Base-by-base conservation (phyloP, 2,888 invertebrate species). In the Fissipunctia ypsillon region DNA sequence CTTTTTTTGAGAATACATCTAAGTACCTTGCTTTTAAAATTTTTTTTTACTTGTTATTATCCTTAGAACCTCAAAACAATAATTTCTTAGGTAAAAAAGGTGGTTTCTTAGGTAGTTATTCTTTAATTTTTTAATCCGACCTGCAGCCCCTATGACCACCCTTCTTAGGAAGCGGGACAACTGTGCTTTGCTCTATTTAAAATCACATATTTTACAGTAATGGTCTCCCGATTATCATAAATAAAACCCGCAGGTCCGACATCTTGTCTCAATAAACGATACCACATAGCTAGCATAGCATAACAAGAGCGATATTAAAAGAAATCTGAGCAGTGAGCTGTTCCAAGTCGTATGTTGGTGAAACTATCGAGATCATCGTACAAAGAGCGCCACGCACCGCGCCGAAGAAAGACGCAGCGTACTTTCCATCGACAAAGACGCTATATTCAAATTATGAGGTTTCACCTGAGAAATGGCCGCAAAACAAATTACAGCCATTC, bases 331-430 rank as follows among this genome's bases (percentile, higher is more conserved):
- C 80, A 84, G 87, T 72, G 87, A 88, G 85, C 80, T 84, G 87
- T 87, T 86, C 78, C 85, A 88, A 91, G 89, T 83, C 84, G 87
- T 88, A 87, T 87, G 89, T 84, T 89, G 89, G 92, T 92, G 93
- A 93, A 94, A 94, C 92, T 92, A 91, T 92, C 88, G 92, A 92
- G 93, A 93, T 91, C 91, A 91, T 90, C 91, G 89, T 90, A 91
- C 91, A 93, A 92, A 92, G 92, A 90, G 90, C 90, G 89, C 89
- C 87, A 89, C 89, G 91, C 91, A 90, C 85, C 87, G 89, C 86
- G 81, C 87, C 86, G 88, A 90, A 92, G 91, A 91, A 91, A 92
- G 87, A 90, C 88, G 85, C 83, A 84, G 80, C 89, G 90, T 90
- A 90, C 93, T 93, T 93, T 93, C 93, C 92, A 93, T 89, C 86